Evolutionary conservation across 2,888 invertebrate species (phyloP).

Genomic region (Gortyna flavago): DNA sequence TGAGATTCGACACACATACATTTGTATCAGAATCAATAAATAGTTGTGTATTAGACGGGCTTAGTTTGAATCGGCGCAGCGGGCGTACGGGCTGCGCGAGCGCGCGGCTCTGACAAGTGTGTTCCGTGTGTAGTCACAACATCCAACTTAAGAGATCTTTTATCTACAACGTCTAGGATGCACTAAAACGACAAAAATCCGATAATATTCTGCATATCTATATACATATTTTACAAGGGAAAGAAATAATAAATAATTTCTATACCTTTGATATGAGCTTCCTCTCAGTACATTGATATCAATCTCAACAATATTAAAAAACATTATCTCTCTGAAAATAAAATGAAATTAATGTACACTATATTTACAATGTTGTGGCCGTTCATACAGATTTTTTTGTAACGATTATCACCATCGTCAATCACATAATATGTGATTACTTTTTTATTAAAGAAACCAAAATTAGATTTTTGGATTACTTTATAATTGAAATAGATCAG

Average conservation of each 20-base stretch:
- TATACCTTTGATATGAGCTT: constrained; percentile 88
- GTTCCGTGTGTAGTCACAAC: constrained; percentile 49
- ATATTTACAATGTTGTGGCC: constrained; percentile 77
- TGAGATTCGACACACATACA: constrained; percentile 10
- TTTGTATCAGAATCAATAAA: constrained; percentile 34
- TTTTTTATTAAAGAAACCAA: constrained; percentile 24
- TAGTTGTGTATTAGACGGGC: background rate
- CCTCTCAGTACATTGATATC: constrained; percentile 79
- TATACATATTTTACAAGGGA: constrained; percentile 89
- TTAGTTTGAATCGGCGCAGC: constrained; percentile 1
- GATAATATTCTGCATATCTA: constrained; percentile 82
- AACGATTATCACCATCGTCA: constrained; percentile 24
- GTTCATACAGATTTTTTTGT: constrained; percentile 50
- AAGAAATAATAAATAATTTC: constrained; percentile 86
- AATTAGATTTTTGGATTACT: constrained; percentile 5
- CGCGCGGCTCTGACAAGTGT: constrained; percentile 26
- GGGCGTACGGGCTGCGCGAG: background rate
- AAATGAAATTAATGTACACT: constrained; percentile 76
- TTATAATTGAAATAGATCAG: constrained; percentile 22
- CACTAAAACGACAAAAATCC: constrained; percentile 79
- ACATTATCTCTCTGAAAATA: constrained; percentile 69
- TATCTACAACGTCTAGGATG: constrained; percentile 79
- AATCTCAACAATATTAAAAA: constrained; percentile 77
- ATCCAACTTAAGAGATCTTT: constrained; percentile 75
- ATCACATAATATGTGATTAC: constrained; percentile 21